Percentiles rank a stretch among this genome's conserved stretches.
Conservation (phyloP, 2,113 vertebrate genomes). For the Myotis yumanensis region DNA sequence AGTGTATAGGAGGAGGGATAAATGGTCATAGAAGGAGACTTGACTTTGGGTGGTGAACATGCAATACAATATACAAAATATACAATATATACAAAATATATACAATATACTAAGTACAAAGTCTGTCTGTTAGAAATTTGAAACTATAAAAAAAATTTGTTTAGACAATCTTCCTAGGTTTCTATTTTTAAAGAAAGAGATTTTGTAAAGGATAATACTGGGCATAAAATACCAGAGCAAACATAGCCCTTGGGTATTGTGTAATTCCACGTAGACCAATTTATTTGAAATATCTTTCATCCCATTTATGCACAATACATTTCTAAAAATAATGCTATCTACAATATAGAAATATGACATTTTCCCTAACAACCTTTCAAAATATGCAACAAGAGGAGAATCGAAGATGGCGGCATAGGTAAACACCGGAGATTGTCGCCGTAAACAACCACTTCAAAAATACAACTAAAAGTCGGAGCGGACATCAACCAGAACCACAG, state of each 20-base stretch:
- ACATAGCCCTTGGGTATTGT: background rate
- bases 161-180: background rate
- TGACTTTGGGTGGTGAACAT: background rate
- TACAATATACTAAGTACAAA: background rate
- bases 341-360: background rate
- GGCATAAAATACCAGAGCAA: conserved; percentile 5
- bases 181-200: conserved; percentile 19
- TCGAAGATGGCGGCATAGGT: too few species aligned
- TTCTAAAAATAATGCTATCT: conserved; percentile 20
- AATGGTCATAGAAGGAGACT: background rate
- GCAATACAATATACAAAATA: background rate
- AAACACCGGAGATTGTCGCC: too few species aligned
- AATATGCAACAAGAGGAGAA: conserved; percentile 12
- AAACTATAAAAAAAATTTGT: background rate
- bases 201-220: background rate
- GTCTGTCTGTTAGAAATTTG: background rate
- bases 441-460: too few species aligned
- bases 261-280: background rate
- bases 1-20: background rate
- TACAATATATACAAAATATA: background rate
- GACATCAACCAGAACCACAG: too few species aligned
- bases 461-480: too few species aligned
- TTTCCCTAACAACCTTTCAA: background rate
- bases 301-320: background rate
- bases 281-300: conserved; percentile 22